Conservation (phyloP, 2,797 vertebrate species). For the Carcharodon carcharias region DNA sequence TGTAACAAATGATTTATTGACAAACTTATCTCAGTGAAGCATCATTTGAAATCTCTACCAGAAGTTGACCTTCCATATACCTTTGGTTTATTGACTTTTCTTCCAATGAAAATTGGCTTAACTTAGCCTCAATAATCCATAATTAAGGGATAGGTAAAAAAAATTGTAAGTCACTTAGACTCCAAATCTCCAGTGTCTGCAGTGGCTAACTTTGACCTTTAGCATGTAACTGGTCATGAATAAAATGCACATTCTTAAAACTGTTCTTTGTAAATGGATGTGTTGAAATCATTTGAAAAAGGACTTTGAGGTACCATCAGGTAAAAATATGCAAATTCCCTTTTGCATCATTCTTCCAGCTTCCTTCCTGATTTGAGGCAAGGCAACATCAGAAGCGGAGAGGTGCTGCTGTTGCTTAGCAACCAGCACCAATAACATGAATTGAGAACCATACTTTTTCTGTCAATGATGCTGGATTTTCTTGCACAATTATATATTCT, state of each 20-base stretch:
- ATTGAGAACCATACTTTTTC: background rate
- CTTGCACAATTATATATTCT: background rate
- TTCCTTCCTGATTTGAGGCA: background rate
- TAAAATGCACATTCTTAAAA: background rate
- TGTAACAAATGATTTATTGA: background rate
- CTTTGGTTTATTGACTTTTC: background rate
- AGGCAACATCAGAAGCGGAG: background rate
- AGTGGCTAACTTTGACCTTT: background rate
- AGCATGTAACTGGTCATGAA: background rate
- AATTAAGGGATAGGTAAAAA: background rate
- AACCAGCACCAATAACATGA: background rate
- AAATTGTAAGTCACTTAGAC: background rate
- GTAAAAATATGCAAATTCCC: background rate
- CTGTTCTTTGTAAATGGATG: background rate
- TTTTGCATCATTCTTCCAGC: background rate
- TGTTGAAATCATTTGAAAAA: background rate
- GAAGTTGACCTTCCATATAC: background rate
- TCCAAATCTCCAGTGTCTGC: background rate
- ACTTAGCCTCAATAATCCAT: background rate
- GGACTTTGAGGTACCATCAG: background rate
- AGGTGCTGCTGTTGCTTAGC: constrained; percentile 15
- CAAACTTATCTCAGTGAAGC: background rate
- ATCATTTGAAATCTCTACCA: background rate
- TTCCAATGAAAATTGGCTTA: background rate
- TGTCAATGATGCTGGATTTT: background rate